Percentiles rank a stretch among this genome's conserved stretches.
These are phyloP conservation scores for Lophura nycthemera DNA, from an alignment of 2,113 vertebrate species.

Conservation along the genomic window DNA sequence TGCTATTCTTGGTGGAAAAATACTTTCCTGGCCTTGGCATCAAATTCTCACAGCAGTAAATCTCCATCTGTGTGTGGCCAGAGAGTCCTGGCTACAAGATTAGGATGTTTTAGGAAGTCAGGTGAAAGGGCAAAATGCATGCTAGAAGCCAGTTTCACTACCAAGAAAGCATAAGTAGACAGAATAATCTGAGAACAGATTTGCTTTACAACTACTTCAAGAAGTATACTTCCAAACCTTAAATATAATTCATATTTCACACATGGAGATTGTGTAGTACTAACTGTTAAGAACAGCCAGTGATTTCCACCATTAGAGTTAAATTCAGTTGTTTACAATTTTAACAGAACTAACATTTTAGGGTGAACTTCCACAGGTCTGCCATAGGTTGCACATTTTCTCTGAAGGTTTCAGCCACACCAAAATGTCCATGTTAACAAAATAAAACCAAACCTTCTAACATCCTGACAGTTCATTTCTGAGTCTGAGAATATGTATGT, in stretches of 20 bases:
- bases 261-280: neutral
- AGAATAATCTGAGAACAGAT: neutral
- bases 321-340: neutral
- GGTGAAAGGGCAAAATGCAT: neutral
- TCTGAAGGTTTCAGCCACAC: neutral
- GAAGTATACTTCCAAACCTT: neutral
- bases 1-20: conserved; percentile 39
- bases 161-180: neutral
- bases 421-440: neutral
- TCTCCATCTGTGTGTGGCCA: neutral
- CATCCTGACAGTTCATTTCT: neutral
- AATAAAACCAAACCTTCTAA: neutral
- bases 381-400: neutral
- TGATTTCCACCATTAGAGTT: neutral
- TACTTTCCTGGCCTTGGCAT: neutral
- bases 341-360: neutral
- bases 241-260: neutral
- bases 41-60: conserved; percentile 23
- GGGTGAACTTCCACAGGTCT: neutral
- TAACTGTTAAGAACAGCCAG: neutral
- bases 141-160: neutral
- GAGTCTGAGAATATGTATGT: neutral
- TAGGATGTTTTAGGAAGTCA: neutral
- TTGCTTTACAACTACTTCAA: neutral
- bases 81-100: neutral